phyloP scores from a whole-genome alignment of 2,113 vertebrate genomes.

The Dicaeum eximium region DNA sequence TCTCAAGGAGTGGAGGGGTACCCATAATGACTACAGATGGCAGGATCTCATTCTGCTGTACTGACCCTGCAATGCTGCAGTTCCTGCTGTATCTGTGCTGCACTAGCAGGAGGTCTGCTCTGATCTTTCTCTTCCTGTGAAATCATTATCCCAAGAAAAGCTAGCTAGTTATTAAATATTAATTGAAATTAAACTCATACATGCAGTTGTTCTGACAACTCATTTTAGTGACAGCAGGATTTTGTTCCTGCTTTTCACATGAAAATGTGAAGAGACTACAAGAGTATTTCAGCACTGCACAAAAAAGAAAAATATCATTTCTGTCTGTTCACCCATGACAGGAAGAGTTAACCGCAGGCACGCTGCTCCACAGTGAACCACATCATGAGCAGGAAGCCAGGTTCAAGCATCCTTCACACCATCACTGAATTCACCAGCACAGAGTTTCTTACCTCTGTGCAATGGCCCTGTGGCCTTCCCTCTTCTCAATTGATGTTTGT shows the following conservation, averaged over 20 bases:
- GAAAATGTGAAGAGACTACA: background rate
- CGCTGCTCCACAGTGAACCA: background rate
- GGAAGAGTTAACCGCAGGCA: background rate
- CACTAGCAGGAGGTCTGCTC: slow-evolving; percentile 32
- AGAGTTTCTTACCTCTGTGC: background rate
- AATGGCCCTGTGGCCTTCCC: background rate
- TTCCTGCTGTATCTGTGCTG: background rate
- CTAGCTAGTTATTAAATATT: slow-evolving; percentile 45
- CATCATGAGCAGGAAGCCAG: background rate
- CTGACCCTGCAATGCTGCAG: background rate
- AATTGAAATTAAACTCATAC: slow-evolving; percentile 49
- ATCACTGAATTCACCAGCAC: background rate
- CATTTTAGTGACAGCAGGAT: slow-evolving; percentile 12
- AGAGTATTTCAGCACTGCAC: background rate
- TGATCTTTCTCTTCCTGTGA: slow-evolving; percentile 32
- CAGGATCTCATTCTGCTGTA: background rate
- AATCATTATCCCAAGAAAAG: slow-evolving; percentile 42
- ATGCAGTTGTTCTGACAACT: slow-evolving; percentile 18
- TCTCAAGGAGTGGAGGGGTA: background rate
- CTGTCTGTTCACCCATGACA: background rate
- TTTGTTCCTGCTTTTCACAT: background rate
- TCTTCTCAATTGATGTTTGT: background rate
- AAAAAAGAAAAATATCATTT: background rate
- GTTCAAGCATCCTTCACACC: background rate
- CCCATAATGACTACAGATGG: background rate